Percentiles rank a stretch among this genome's conserved stretches.
phyloP scores from a whole-genome alignment of 1,140 invertebrate genomes.

The Dinoponera quadriceps region DNA sequence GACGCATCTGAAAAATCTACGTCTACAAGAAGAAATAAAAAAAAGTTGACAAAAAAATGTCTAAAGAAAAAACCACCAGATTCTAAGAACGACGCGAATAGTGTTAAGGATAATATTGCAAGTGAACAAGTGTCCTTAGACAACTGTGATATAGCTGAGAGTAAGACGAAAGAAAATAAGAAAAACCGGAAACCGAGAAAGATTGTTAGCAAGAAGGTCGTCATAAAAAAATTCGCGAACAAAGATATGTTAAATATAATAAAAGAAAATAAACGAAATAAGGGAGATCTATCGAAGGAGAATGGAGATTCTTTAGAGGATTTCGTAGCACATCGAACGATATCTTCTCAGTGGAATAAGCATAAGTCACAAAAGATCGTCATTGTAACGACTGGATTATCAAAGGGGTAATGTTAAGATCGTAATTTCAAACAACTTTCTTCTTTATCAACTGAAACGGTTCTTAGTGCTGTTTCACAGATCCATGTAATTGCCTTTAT shows the following conservation, averaged over 20 bases:
- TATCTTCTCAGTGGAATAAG: slow-evolving; percentile 42
- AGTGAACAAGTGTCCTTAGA: slow-evolving; percentile 14
- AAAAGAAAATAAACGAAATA: slow-evolving; percentile 38
- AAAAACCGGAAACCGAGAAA: slow-evolving; percentile 71
- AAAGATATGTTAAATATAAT: slow-evolving; percentile 68
- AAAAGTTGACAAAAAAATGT: slow-evolving; percentile 29
- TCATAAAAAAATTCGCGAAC: slow-evolving; percentile 75
- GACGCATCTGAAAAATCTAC: background rate
- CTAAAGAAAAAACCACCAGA: slow-evolving; percentile 36
- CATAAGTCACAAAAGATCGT: slow-evolving; percentile 67
- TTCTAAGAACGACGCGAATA: slow-evolving; percentile 1
- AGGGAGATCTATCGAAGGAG: slow-evolving; percentile 2
- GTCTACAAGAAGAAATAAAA: slow-evolving; percentile 29
- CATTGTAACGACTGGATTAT: slow-evolving; percentile 80
- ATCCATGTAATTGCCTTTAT: slow-evolving; percentile 1
- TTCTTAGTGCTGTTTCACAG: slow-evolving; percentile 19
- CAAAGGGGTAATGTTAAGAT: slow-evolving; percentile 73
- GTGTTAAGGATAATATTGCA: background rate
- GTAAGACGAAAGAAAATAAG: slow-evolving; percentile 51
- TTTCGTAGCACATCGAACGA: slow-evolving; percentile 69
- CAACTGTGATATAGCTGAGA: background rate
- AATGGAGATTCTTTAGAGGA: slow-evolving; percentile 71
- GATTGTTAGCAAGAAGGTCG: slow-evolving; percentile 80
- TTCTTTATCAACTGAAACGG: slow-evolving; percentile 28
- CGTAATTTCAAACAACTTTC: slow-evolving; percentile 5